A percentile compares a stretch with the other conserved stretches of the same genome.
Evolutionary conservation across 2,888 invertebrate species (phyloP).

Genomic region (Asteroscopus sphinx): DNA sequence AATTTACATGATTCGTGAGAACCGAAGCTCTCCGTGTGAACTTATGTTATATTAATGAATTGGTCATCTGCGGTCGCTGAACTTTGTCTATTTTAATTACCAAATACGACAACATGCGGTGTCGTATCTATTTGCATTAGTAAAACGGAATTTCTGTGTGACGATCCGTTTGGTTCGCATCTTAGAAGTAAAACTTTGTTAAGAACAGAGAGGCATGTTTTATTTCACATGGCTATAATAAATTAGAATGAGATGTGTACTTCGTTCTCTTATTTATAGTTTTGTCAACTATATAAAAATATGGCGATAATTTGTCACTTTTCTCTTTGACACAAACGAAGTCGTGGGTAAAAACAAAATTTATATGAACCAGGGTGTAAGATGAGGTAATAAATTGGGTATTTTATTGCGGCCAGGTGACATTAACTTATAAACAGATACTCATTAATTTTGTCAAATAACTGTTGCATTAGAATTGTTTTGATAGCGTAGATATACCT

Average conservation of each 20-base stretch:
- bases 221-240: constrained; percentile 19
- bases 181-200: constrained; percentile 13
- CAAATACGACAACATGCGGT: constrained; percentile 63
- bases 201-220: constrained; percentile 9
- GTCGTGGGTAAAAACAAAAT: constrained; percentile 11
- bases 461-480: constrained; percentile 57
- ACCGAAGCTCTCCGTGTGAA: constrained; percentile 86
- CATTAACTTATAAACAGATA: constrained; percentile 56
- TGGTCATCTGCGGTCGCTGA: constrained; percentile 84
- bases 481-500: constrained; percentile 47
- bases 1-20: constrained; percentile 90
- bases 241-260: constrained; percentile 20
- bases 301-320: constrained; percentile 40
- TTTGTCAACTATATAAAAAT: constrained; percentile 31
- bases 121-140: constrained; percentile 49
- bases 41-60: constrained; percentile 90
- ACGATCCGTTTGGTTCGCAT: constrained; percentile 12
- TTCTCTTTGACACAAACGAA: constrained; percentile 12
- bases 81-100: constrained; percentile 82
- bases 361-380: constrained; percentile 25
- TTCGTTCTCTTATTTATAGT: constrained; percentile 26
- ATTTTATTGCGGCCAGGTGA: constrained; percentile 60
- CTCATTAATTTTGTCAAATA: constrained; percentile 61
- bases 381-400: constrained; percentile 54
- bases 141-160: constrained; percentile 39